phyloP scores from a whole-genome alignment of 2,113 vertebrate species.

The Sapayoa aenigma region DNA sequence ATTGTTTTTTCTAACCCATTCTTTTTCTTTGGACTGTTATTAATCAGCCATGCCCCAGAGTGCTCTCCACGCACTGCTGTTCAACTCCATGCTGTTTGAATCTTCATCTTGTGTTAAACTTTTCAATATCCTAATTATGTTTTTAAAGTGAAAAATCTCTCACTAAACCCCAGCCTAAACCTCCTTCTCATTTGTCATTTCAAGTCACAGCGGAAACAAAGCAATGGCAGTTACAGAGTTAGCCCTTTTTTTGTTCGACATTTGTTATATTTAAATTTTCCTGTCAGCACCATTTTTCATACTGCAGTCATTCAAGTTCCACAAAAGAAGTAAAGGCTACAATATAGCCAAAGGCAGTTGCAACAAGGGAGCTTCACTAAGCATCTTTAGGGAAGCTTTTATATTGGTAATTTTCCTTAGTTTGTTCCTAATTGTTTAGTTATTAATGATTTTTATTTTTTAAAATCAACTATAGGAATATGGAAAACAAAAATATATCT shows the following conservation, averaged over 20 bases:
- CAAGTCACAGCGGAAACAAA: slow-evolving; percentile 11
- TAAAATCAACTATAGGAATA: not conserved
- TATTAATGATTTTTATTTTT: not conserved
- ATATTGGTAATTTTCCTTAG: not conserved
- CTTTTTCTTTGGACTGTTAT: not conserved
- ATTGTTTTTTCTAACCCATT: slow-evolving; percentile 8
- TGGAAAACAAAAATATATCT: not conserved
- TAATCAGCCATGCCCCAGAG: not conserved
- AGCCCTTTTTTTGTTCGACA: not conserved
- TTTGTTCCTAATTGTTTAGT: not conserved
- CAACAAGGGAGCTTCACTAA: not conserved
- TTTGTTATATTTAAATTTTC: slow-evolving; percentile 15
- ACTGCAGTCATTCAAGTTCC: not conserved
- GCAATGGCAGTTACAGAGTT: not conserved
- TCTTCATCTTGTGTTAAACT: slow-evolving; percentile 44
- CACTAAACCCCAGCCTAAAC: slow-evolving; percentile 7
- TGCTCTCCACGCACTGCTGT: not conserved
- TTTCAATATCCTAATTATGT: slow-evolving; percentile 32
- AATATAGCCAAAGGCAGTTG: not conserved
- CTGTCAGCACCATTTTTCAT: slow-evolving; percentile 11
- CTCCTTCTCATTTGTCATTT: slow-evolving; percentile 23
- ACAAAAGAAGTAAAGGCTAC: not conserved
- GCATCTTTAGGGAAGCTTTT: not conserved
- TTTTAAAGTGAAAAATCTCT: slow-evolving; percentile 35
- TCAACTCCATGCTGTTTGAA: not conserved